Percentiles rank a stretch among this genome's conserved stretches.
Evolutionary conservation across 2,113 vertebrate genomes (phyloP).

Genomic region (Podarcis cretensis): DNA sequence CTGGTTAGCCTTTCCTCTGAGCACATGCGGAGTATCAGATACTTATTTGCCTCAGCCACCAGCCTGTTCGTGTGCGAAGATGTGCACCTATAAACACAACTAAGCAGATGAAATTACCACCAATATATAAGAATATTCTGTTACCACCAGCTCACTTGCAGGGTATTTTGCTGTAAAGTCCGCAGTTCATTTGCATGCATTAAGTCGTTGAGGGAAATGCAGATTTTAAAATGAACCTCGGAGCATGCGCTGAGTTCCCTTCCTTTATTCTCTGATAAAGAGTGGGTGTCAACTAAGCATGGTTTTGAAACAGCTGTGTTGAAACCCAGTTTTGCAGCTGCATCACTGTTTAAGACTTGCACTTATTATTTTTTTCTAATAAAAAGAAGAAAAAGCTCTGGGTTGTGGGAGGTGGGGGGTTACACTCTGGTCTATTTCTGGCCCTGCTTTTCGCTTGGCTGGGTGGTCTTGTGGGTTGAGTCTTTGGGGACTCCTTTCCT

Average conservation of each 20-base stretch:
- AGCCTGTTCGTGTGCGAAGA: too few relatives aligned
- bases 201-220: not conserved
- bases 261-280: not conserved
- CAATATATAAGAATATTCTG: too few relatives aligned
- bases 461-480: too few relatives aligned
- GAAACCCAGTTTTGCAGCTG: not conserved
- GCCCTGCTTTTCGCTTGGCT: fast-evolving
- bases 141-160: too few relatives aligned
- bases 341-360: not conserved
- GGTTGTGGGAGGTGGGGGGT: not conserved
- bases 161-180: too few relatives aligned
- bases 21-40: not conserved
- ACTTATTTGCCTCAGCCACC: too few relatives aligned
- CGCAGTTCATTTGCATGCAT: not conserved
- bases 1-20: not conserved
- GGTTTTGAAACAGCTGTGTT: not conserved
- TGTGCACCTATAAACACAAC: too few relatives aligned
- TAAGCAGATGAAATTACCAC: too few relatives aligned
- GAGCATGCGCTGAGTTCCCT: not conserved
- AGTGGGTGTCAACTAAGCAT: not conserved
- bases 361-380: not conserved
- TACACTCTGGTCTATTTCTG: not conserved
- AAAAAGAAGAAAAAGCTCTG: too few relatives aligned
- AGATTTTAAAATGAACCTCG: not conserved
- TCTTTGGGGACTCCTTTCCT: too few relatives aligned